A percentile compares a stretch with the other conserved stretches of the same genome.
phyloP scores from a whole-genome alignment of 2,797 vertebrate species.

The Lemur catta region DNA sequence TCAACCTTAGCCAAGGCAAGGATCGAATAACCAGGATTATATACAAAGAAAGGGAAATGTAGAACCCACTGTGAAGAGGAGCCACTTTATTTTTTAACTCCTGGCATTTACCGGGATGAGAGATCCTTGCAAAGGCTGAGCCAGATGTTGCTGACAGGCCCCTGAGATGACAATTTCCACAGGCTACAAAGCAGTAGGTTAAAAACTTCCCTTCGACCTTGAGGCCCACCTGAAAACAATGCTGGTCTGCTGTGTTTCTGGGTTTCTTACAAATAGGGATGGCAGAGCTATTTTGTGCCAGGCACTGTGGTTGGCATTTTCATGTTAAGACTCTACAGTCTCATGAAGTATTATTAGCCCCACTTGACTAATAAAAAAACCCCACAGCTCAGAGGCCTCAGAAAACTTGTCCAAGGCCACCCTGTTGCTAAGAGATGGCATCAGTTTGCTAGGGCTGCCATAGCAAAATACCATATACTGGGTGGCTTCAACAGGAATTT shows the following conservation, averaged over 20 bases:
- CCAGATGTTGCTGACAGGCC: not conserved
- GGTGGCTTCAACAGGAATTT: not conserved
- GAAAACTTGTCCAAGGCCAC: not conserved
- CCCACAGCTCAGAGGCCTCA: not conserved
- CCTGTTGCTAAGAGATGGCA: not conserved
- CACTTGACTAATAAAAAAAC: not conserved
- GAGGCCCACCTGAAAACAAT: not conserved
- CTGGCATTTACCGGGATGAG: not conserved
- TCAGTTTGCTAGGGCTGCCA: not conserved
- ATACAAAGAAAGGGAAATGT: not conserved
- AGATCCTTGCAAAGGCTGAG: not conserved
- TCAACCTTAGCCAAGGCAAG: not conserved
- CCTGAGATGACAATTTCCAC: accelerated
- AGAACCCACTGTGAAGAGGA: not conserved
- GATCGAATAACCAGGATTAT: not conserved
- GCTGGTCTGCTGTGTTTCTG: not conserved
- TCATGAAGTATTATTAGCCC: not conserved
- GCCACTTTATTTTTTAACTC: not conserved
- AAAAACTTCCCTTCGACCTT: not conserved
- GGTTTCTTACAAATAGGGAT: not conserved
- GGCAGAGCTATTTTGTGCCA: not conserved
- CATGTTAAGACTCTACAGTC: not conserved
- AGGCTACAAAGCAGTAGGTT: not conserved
- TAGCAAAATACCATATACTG: not conserved
- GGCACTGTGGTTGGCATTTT: not conserved